These are phyloP conservation scores for Tromatobia lineatoria DNA, from an alignment of 2,888 invertebrate genomes.

Conservation along the genomic window DNA sequence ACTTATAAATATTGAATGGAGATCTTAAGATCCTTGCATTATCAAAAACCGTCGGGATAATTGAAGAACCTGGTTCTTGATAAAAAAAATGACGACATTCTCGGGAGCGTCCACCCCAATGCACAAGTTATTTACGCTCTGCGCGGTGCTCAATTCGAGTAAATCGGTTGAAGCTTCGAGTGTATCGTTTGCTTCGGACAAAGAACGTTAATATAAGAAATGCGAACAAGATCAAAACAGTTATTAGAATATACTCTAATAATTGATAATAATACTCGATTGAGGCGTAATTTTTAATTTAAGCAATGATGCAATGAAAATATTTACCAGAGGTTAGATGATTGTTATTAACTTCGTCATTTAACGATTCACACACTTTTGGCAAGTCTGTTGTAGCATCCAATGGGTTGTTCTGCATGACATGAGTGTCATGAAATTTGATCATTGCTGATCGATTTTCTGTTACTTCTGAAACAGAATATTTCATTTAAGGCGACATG, in stretches of 20 bases:
- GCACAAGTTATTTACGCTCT: neutral
- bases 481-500: neutral
- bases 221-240: neutral
- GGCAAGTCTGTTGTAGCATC: neutral
- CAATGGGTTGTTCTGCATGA: neutral
- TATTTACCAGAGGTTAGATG: neutral
- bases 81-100: conserved; percentile 13
- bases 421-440: conserved; percentile 1
- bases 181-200: neutral
- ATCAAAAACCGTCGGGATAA: too few species aligned
- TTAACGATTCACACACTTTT: conserved; percentile 1
- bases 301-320: neutral
- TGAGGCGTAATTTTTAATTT: neutral
- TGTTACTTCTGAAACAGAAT: conserved; percentile 12
- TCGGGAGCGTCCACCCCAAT: neutral
- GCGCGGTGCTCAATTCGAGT: neutral
- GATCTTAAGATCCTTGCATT: too few species aligned
- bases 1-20: neutral
- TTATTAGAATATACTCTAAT: neutral
- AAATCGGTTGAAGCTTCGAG: conserved; percentile 3
- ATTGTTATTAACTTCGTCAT: conserved; percentile 7
- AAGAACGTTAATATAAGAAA: neutral
- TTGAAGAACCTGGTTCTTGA: too few species aligned
- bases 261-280: conserved; percentile 10
- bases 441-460: neutral